Percentiles rank a stretch among this genome's conserved stretches.
These are phyloP conservation scores for Aleiodes sp. DNA, from an alignment of 1,140 invertebrate species.

Conservation along the genomic window DNA sequence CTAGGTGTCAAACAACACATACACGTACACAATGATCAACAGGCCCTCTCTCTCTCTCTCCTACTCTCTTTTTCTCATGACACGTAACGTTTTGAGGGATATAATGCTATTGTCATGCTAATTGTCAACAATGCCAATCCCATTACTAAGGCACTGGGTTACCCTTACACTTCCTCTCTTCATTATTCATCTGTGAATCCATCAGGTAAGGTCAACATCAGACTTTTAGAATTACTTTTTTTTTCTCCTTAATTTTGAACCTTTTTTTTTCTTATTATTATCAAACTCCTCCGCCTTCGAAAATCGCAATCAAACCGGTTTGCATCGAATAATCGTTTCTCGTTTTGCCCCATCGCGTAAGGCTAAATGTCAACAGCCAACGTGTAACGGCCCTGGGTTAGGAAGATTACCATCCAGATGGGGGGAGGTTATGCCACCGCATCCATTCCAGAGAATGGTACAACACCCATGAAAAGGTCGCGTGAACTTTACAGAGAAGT, in stretches of 20 bases:
- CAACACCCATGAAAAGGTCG: slow-evolving; percentile 20
- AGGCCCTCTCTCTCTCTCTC: too few relatives aligned
- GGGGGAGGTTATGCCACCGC: slow-evolving; percentile 10
- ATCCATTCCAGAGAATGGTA: background rate
- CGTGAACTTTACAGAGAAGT: slow-evolving; percentile 28
- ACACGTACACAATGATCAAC: slow-evolving; percentile 47
- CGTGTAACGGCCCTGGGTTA: slow-evolving; percentile 54
- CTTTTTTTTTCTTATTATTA: slow-evolving; percentile 20
- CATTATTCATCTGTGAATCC: slow-evolving; percentile 27
- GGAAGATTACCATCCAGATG: slow-evolving; percentile 50
- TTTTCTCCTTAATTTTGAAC: slow-evolving; percentile 24
- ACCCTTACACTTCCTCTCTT: slow-evolving; percentile 36
- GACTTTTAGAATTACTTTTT: slow-evolving; percentile 29
- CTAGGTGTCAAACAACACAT: background rate
- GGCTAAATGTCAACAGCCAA: slow-evolving; percentile 62
- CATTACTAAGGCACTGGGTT: slow-evolving; percentile 50
- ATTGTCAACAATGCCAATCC: slow-evolving; percentile 55
- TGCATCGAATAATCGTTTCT: slow-evolving; percentile 15
- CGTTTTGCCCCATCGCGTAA: slow-evolving; percentile 25
- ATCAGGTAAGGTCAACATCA: slow-evolving; percentile 47
- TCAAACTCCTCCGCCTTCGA: background rate
- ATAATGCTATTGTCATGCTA: slow-evolving; percentile 55
- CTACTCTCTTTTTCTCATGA: slow-evolving; percentile 14
- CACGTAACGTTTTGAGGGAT: slow-evolving; percentile 53
- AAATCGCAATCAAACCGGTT: background rate